These are phyloP conservation scores for Nasonia vitripennis DNA, from an alignment of 1,140 invertebrate species.

Conservation along the genomic window DNA sequence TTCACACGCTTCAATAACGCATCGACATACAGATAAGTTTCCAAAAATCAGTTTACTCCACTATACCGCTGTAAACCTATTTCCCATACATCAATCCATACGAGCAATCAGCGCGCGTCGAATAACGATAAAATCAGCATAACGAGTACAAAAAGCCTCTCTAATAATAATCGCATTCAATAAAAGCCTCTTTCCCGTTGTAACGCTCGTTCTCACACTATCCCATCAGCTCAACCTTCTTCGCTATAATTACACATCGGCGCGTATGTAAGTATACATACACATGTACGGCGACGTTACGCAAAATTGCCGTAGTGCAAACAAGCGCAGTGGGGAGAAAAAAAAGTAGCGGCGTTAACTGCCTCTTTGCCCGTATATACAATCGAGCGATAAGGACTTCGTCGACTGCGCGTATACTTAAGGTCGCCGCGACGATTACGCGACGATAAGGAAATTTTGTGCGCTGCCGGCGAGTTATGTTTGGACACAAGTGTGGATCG, in stretches of 20 bases:
- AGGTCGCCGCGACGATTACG: background rate
- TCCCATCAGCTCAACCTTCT: background rate
- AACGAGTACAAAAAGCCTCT: background rate
- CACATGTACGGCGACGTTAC: conserved; percentile 1
- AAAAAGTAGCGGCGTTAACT: background rate
- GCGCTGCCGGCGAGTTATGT: background rate
- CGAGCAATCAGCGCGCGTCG: background rate
- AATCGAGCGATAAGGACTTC: background rate
- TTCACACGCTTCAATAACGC: background rate
- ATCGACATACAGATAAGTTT: background rate
- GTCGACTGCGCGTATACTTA: background rate
- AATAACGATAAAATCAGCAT: background rate
- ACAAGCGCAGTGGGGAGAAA: background rate
- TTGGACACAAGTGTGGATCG: background rate
- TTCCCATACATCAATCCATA: background rate
- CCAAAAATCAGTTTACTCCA: background rate
- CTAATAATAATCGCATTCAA: background rate
- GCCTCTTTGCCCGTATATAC: background rate
- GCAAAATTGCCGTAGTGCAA: background rate
- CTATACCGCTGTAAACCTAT: background rate
- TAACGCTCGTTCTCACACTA: background rate
- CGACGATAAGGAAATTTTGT: background rate
- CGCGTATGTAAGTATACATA: background rate
- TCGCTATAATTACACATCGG: background rate
- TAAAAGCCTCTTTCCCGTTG: background rate